Evolutionary conservation across 2,888 invertebrate genomes (phyloP).

Genomic region (Galeruca laticollis): DNA sequence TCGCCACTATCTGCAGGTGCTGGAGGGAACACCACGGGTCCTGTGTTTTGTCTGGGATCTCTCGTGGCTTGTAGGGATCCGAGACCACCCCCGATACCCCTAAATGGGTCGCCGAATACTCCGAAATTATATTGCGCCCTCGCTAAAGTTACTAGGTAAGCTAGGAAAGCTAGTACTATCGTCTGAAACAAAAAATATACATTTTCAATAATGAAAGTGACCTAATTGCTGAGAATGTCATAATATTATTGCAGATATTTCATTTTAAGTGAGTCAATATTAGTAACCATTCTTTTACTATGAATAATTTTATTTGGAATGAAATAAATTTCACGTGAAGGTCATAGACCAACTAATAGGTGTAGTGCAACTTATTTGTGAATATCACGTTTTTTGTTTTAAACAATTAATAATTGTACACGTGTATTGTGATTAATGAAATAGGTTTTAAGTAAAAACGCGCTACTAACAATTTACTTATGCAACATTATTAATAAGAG

Average conservation of each 20-base stretch:
- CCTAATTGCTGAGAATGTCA: too few relatives aligned
- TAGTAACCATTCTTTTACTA: too few relatives aligned
- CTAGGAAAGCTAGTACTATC: constrained; percentile 47
- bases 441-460: not conserved
- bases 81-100: constrained; percentile 64
- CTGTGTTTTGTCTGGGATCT: constrained; percentile 75
- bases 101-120: constrained; percentile 64
- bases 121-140: constrained; percentile 63
- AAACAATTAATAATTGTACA: not conserved
- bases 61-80: constrained; percentile 68
- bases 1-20: constrained; percentile 75
- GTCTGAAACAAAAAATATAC: constrained; percentile 46
- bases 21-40: constrained; percentile 85
- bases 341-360: constrained; percentile 12
- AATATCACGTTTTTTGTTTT: not conserved
- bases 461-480: constrained; percentile 3
- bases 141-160: constrained; percentile 56
- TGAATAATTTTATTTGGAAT: not conserved
- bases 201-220: too few relatives aligned
- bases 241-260: too few relatives aligned
- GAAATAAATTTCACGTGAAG: not conserved
- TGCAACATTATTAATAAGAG: not conserved
- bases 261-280: too few relatives aligned
- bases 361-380: not conserved
- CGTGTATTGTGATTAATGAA: constrained; percentile 1